Percentiles rank a stretch among this genome's conserved stretches.
phyloP scores from a whole-genome alignment of 2,113 vertebrate species.

The Erythrolamprus reginae region DNA sequence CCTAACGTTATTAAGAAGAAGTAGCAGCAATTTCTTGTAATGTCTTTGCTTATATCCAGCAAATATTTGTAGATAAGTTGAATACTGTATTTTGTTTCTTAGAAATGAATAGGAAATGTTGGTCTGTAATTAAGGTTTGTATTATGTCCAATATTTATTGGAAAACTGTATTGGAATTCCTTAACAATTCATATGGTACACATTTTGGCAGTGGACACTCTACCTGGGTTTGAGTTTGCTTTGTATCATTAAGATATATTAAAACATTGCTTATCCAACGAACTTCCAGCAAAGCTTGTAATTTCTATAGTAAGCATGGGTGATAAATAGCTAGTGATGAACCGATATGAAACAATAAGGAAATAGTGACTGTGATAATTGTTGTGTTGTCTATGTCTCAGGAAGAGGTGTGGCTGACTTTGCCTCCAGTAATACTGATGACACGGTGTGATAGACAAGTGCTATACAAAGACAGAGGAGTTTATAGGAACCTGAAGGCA shows the following conservation, averaged over 20 bases:
- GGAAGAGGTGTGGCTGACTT: constrained; percentile 71
- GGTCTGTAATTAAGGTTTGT: neutral
- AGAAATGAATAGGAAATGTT: neutral
- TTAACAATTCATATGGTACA: neutral
- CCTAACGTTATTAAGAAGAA: neutral
- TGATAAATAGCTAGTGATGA: constrained; percentile 61
- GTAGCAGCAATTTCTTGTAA: too few species aligned
- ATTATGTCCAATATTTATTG: neutral
- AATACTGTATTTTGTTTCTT: neutral
- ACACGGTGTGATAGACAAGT: constrained; percentile 74
- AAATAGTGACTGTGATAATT: constrained; percentile 64
- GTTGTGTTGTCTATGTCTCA: constrained; percentile 69
- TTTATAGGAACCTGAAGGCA: constrained; percentile 76
- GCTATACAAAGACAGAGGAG: constrained; percentile 69
- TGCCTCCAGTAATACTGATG: constrained; percentile 74
- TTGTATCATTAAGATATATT: neutral
- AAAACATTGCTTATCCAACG: neutral
- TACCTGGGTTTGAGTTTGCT: neutral
- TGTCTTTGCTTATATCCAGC: too few species aligned
- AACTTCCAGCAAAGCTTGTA: constrained; percentile 31
- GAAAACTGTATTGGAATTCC: neutral
- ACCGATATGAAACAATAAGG: constrained; percentile 57
- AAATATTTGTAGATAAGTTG: too few species aligned
- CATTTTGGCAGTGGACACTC: accelerated
- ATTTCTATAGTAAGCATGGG: constrained; percentile 17